Evolutionary conservation across 1,140 invertebrate genomes (phyloP).

Genomic region (Brachystomella parvula): DNA sequence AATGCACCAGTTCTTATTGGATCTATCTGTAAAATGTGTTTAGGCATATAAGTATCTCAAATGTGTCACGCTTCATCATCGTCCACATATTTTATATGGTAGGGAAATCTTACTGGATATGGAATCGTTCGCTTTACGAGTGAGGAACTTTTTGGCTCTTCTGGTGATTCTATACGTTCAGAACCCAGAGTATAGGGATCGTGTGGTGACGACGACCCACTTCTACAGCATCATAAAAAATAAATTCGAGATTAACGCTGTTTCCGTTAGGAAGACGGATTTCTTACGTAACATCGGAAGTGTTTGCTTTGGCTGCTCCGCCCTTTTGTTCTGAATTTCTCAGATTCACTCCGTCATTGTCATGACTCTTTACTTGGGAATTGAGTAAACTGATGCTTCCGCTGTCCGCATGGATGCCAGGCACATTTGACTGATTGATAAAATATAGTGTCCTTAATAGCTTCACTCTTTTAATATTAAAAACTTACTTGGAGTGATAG

Average conservation of each 20-base stretch:
- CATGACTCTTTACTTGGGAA: too few relatives aligned
- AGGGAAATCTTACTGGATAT: constrained; percentile 10
- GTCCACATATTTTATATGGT: background rate
- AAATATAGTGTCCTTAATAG: too few relatives aligned
- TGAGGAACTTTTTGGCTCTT: background rate
- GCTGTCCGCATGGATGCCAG: too few relatives aligned
- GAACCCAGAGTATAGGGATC: too few relatives aligned
- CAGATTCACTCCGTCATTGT: too few relatives aligned
- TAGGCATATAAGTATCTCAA: background rate
- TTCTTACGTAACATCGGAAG: too few relatives aligned
- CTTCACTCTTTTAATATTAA: too few relatives aligned
- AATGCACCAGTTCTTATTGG: constrained; percentile 7
- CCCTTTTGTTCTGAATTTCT: too few relatives aligned
- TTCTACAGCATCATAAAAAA: background rate
- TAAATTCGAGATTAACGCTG: background rate
- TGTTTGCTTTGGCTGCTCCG: background rate
- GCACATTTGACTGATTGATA: too few relatives aligned
- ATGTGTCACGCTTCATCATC: background rate
- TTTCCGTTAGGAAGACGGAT: background rate
- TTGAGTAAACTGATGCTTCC: too few relatives aligned
- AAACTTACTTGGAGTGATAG: too few relatives aligned
- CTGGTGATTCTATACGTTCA: background rate
- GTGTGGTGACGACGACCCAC: background rate
- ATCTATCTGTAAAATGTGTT: background rate
- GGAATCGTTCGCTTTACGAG: constrained; percentile 17